Conservation (phyloP, 2,888 invertebrate genomes). For the Andrena praecox region DNA sequence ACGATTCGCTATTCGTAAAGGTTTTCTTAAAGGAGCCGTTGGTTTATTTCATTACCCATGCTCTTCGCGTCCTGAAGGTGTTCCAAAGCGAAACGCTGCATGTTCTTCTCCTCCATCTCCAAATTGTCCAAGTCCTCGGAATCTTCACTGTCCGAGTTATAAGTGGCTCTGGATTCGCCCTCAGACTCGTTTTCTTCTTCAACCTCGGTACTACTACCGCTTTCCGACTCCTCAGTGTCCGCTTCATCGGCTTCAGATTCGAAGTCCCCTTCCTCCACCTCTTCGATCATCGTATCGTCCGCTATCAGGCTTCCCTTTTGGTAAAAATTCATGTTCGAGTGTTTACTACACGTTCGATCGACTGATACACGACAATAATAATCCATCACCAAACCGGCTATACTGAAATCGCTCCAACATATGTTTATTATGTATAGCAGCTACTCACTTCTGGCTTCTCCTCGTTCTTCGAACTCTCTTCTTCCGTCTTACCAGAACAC, state of each 20-base stretch:
- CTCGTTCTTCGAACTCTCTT: constrained; percentile 60
- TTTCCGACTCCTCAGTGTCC: constrained; percentile 69
- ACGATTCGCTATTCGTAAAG: too few relatives aligned
- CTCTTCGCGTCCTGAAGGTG: constrained; percentile 37
- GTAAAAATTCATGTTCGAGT: not conserved
- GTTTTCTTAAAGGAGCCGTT: not conserved
- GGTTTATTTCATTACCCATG: constrained; percentile 33
- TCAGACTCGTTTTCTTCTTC: constrained; percentile 71
- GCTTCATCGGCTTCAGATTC: constrained; percentile 74
- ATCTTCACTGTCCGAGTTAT: constrained; percentile 75
- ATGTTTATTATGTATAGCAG: not conserved
- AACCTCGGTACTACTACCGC: constrained; percentile 66
- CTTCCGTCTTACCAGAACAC: constrained; percentile 72
- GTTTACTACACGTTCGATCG: not conserved
- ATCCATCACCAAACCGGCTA: too few relatives aligned
- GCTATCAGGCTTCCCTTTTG: constrained; percentile 65
- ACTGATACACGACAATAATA: not conserved
- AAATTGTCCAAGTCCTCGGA: constrained; percentile 68
- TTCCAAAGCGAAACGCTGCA: constrained; percentile 20
- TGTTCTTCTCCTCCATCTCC: constrained; percentile 44
- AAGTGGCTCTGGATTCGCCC: constrained; percentile 69
- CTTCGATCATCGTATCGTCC: constrained; percentile 65
- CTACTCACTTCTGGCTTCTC: constrained; percentile 57
- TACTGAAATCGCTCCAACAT: not conserved
- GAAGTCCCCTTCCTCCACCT: constrained; percentile 66